A percentile compares a stretch with the other conserved stretches of the same genome.
Conservation (phyloP, 2,113 vertebrate genomes). For the Micronycteris hirsuta region DNA sequence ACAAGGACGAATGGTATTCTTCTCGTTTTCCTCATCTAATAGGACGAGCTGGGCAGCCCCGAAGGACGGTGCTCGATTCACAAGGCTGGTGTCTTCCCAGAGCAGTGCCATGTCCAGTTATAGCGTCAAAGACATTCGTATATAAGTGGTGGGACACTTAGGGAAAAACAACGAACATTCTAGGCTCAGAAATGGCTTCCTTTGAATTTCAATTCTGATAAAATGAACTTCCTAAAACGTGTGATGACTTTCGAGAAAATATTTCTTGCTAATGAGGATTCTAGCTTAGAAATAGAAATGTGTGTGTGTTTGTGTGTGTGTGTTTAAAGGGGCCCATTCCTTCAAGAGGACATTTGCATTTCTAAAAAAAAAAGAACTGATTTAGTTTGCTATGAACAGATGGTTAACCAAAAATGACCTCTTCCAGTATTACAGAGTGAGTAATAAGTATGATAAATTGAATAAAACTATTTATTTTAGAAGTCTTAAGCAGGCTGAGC, state of each 20-base stretch:
- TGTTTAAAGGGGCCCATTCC: not conserved
- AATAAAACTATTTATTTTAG: not conserved
- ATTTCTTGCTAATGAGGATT: constrained; percentile 5
- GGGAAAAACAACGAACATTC: constrained; percentile 16
- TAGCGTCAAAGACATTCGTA: not conserved
- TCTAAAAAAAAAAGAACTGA: not conserved
- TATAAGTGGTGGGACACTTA: constrained; percentile 3
- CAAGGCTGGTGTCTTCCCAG: constrained; percentile 5
- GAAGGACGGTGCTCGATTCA: not conserved
- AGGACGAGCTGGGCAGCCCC: constrained; percentile 41
- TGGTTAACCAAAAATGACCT: not conserved
- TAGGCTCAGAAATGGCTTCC: constrained; percentile 64
- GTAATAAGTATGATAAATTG: not conserved
- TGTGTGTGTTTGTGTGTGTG: not conserved
- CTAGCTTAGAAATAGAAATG: not conserved
- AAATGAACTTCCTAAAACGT: constrained; percentile 28
- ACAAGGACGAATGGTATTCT: constrained; percentile 57
- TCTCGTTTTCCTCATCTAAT: constrained; percentile 32
- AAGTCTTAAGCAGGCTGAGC: not conserved
- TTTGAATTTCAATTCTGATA: constrained; percentile 60
- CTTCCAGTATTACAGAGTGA: constrained; percentile 18
- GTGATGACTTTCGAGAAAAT: constrained; percentile 40
- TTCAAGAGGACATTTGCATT: constrained; percentile 25
- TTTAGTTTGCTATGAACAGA: constrained; percentile 1
- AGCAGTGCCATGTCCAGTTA: constrained; percentile 41